phyloP scores from a whole-genome alignment of 2,888 invertebrate genomes.

The Parapristionchus giblindavisi region DNA sequence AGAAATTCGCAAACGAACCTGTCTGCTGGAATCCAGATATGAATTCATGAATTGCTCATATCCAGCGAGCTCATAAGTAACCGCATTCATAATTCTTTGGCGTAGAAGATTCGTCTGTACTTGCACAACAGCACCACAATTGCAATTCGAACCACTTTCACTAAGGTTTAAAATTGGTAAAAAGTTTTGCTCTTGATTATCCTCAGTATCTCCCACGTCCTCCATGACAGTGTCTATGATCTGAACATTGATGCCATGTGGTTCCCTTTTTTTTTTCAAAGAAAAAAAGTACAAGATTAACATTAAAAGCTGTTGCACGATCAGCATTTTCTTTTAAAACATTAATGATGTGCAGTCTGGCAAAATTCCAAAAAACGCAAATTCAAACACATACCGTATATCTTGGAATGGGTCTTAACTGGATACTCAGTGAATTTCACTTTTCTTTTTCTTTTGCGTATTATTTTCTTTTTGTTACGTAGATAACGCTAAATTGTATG shows the following conservation, averaged over 20 bases:
- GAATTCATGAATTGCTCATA: constrained; percentile 37
- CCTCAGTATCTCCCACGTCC: background rate
- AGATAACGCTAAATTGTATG: background rate
- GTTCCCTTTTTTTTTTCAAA: too few relatives aligned
- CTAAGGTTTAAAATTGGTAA: background rate
- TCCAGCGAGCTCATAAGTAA: constrained; percentile 9
- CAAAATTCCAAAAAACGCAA: background rate
- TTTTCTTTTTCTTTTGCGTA: background rate
- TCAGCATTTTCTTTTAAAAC: background rate
- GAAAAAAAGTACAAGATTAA: background rate
- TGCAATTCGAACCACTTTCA: background rate
- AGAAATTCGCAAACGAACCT: too few relatives aligned
- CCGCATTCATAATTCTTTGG: constrained; percentile 13
- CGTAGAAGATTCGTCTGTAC: constrained; percentile 27
- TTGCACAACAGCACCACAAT: constrained; percentile 23
- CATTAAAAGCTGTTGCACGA: background rate
- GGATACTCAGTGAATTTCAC: background rate
- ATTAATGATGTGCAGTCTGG: constrained; percentile 4
- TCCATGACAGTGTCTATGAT: background rate
- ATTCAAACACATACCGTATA: background rate
- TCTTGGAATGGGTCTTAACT: background rate
- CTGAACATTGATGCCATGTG: background rate
- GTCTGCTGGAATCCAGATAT: background rate
- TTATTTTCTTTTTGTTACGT: background rate
- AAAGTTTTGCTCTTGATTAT: background rate